Base-by-base conservation (phyloP, 2,888 invertebrate species). In the Leptinotarsa peninsularis region DNA sequence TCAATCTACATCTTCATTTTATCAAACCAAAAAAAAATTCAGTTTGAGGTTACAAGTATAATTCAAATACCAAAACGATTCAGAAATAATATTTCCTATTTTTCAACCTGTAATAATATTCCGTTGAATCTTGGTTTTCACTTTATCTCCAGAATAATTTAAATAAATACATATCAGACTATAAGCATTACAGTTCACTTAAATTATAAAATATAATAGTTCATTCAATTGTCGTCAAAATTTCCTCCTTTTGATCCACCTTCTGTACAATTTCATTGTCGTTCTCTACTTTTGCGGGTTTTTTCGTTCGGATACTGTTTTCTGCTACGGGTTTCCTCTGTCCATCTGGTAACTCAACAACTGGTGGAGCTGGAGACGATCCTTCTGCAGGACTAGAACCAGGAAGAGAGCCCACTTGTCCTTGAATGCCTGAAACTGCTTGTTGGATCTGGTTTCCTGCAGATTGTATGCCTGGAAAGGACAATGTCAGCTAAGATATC, bases 361-460 rank as follows among this genome's bases (percentile, higher is more conserved):
- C 43, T 43, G 63, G 63, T 63, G 63, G 10, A 5, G 33, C n/a
- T 18, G 27, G 17, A 15, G 63, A 14, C 2, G 15, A 15, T 63
- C 15, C 63, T 33, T 4, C 63, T 33, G 27, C 63, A 63, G 63
- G n/a, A 33, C 33, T 63, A n/a, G 63, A 27, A n/a, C 43, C 43
- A 33, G 43, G 15, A 17, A 10, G 33, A 33, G 63, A n/a, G 10
- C 15, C n/a, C n/a, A 43, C 3, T 15, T 66, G 43, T 18, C 18
- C 66, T 17, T 52, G 63, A 4, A 52, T 17, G 13, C 33, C n/a
- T 33, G 71, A 67, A 5, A 72, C 27, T 4, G 66, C 49, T 66
- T 78, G 74, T 18, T 76, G 76, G 7, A 74, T 50, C 66, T 78
- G 78, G 18, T 50, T 76, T 21, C 76, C 71, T 63, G 71, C 66